Evolutionary conservation across 2,888 invertebrate genomes (phyloP), one percentile per base, ranked within the genome.

Genomic region (Acrobasis repandana): DNA sequence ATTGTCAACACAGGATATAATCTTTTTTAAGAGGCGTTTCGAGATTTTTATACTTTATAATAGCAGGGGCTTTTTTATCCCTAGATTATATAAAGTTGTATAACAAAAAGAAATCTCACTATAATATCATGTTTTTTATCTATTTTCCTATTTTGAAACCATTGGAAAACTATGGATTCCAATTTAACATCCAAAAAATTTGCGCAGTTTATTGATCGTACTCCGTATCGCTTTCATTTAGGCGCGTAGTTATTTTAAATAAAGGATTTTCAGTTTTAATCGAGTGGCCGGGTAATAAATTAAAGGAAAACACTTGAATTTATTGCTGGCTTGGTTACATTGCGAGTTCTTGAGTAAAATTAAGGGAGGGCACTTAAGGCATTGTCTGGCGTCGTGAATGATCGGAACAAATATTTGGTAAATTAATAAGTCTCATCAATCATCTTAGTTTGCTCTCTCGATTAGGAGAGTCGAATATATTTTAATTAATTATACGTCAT

Each of bases 391-490:
- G 60, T 60, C 61, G 60, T 67, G 73, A 80, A 79, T 70, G 76
- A 75, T 79, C 69, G 75, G 62, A 60, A 76, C 75, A 83, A 87
- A 87, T 83, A 85, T 87, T 85, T 79, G 77, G 71, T 73, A 77
- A 77, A 83, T 82, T 84, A 78, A 82, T 77, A 73, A 71, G 66
- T 75, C 66, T 76, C 73, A 87, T 86, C 85, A 78, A 86, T 87
- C 85, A 85, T 80, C 80, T 73, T 72, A 74, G 78, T 84, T 83
- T 82, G 67, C 73, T 67, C 66, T 67, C 68, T 65, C 20, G 59
- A 56, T 50, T 60, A 65, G 65, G 16, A 15, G 59, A 16, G 1
- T 20, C 18, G 3, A 8, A 18, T 49, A 36, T 49, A 28, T 9
- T 50, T 50, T n/a, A 38, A 58, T 50, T 38, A 50, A 46, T 46